Percentiles rank a stretch among this genome's conserved stretches.
These are phyloP conservation scores for Anhinga anhinga DNA, from an alignment of 2,113 vertebrate genomes.

Conservation along the genomic window DNA sequence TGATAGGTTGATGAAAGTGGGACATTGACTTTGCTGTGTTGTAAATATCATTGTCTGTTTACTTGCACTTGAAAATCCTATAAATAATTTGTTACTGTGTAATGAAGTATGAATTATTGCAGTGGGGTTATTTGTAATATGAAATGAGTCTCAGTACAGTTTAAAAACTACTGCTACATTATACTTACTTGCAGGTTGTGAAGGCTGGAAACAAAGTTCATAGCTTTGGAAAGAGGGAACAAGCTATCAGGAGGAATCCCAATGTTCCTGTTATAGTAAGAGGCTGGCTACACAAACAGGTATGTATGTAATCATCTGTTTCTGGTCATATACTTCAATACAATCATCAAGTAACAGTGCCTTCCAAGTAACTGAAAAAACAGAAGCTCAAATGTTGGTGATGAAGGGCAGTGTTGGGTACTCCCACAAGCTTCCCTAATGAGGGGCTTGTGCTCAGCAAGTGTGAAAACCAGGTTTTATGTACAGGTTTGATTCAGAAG, in stretches of 20 bases:
- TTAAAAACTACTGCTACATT: not conserved
- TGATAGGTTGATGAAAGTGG: not conserved
- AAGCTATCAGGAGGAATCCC: slow-evolving; percentile 93
- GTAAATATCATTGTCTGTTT: not conserved
- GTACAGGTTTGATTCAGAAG: not conserved
- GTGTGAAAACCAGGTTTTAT: not conserved
- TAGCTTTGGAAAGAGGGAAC: slow-evolving; percentile 96
- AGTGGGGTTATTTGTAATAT: not conserved
- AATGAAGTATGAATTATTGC: not conserved
- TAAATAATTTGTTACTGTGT: not conserved
- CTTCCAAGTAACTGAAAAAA: not conserved
- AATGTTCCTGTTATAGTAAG: slow-evolving; percentile 92
- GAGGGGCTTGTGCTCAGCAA: not conserved
- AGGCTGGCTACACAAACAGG: slow-evolving; percentile 99
- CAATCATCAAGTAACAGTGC: not conserved
- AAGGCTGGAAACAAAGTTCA: slow-evolving; percentile 86
- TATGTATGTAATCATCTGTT: slow-evolving; percentile 20
- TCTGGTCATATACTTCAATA: not conserved
- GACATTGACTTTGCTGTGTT: not conserved
- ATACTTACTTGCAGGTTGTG: slow-evolving; percentile 72
- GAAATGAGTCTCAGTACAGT: not conserved
- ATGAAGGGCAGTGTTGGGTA: not conserved
- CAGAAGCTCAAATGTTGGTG: not conserved
- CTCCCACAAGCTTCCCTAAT: not conserved
- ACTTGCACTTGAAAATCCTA: not conserved